A percentile compares a stretch with the other conserved stretches of the same genome.
These are phyloP conservation scores for Threskiornis aethiopicus DNA, from an alignment of 2,797 vertebrate genomes.

Conservation along the genomic window DNA sequence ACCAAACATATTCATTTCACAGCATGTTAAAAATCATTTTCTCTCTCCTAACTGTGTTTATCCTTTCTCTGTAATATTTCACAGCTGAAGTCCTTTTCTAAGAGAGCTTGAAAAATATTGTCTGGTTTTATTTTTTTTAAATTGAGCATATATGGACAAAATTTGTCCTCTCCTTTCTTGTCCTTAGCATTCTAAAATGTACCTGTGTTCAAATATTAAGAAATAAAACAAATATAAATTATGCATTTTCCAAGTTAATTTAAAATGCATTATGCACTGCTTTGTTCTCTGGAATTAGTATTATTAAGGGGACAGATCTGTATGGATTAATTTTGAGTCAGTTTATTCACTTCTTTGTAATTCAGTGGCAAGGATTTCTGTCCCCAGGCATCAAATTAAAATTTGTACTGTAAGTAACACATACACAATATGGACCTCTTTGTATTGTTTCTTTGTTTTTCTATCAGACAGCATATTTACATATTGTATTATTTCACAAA, in stretches of 20 bases:
- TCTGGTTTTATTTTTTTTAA: slow-evolving; percentile 8
- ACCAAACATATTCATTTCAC: slow-evolving; percentile 65
- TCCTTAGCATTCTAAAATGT: slow-evolving; percentile 71
- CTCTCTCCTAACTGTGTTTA: slow-evolving; percentile 18
- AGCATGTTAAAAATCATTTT: slow-evolving; percentile 70
- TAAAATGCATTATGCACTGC: slow-evolving; percentile 82
- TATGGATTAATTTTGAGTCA: slow-evolving; percentile 83
- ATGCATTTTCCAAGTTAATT: slow-evolving; percentile 84
- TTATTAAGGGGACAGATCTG: slow-evolving; percentile 83
- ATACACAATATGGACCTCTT: slow-evolving; percentile 71
- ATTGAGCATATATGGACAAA: slow-evolving; percentile 31
- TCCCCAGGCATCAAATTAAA: slow-evolving; percentile 82
- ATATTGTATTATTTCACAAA: slow-evolving; percentile 16
- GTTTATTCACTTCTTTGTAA: slow-evolving; percentile 83
- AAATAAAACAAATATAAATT: slow-evolving; percentile 86
- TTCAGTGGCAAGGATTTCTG: slow-evolving; percentile 79
- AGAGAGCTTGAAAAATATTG: slow-evolving; percentile 45
- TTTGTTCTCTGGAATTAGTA: slow-evolving; percentile 83
- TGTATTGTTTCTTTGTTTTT: slow-evolving; percentile 75
- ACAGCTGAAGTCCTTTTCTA: slow-evolving; percentile 63
- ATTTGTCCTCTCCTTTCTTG: slow-evolving; percentile 45
- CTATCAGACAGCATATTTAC: slow-evolving; percentile 25
- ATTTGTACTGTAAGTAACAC: slow-evolving; percentile 79
- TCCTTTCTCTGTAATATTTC: slow-evolving; percentile 45
- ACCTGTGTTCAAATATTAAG: slow-evolving; percentile 81